A percentile compares a stretch with the other conserved stretches of the same genome.
phyloP scores from a whole-genome alignment of 2,888 invertebrate species.

The Dryococelus australis region DNA sequence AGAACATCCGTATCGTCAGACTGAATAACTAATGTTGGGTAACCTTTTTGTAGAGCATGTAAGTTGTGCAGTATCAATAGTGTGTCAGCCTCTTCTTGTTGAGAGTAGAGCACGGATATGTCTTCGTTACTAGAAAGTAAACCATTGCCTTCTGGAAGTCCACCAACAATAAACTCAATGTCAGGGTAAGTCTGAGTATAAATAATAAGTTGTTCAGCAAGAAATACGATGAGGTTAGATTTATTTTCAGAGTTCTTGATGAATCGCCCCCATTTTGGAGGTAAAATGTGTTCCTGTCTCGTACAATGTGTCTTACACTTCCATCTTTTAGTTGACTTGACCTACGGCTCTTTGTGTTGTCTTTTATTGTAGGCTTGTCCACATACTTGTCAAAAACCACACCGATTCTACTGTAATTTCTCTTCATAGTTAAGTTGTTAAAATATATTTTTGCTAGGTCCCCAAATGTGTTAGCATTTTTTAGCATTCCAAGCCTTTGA shows the following conservation, averaged over 20 bases:
- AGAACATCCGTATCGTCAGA: background rate
- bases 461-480: background rate
- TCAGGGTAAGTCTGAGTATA: too few species aligned
- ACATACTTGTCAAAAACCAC: too few species aligned
- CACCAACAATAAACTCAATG: too few species aligned
- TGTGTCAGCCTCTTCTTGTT: background rate
- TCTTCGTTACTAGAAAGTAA: background rate
- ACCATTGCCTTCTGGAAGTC: background rate
- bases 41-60: constrained; percentile 22
- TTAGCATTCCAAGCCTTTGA: too few species aligned
- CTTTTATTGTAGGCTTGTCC: too few species aligned
- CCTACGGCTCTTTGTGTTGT: too few species aligned
- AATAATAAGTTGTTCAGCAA: background rate
- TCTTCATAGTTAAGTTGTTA: background rate
- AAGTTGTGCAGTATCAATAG: background rate
- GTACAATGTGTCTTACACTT: too few species aligned
- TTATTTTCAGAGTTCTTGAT: constrained; percentile 4
- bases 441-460: constrained; percentile 13
- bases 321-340: too few species aligned
- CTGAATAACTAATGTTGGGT: constrained; percentile 4
- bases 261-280: background rate
- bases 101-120: background rate
- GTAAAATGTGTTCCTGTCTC: background rate
- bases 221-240: background rate
- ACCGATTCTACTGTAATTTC: background rate